Base-by-base conservation (phyloP, 2,888 invertebrate species). In the Drosophila emarginata region DNA sequence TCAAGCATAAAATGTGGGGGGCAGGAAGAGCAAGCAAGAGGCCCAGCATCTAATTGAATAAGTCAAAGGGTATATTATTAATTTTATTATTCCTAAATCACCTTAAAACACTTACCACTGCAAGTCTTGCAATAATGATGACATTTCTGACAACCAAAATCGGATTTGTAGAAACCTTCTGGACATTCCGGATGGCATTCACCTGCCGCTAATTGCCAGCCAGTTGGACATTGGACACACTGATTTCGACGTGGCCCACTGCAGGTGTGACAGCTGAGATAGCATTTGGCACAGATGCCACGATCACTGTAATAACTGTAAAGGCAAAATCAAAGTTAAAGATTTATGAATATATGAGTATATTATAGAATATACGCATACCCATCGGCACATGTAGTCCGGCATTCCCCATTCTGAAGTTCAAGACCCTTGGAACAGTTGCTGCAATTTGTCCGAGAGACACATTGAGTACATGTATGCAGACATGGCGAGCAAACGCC, bases 121-220 rank as follows among this genome's bases (percentile, higher is more conserved):
- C 97, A 97, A 80, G 96, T 96, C 76, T 95, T 95, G 91, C 97
- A 97, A 89, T 96, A 96, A 91, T 96, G 96, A 92, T 97, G 97
- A 92, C 97, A 97, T 91, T 96, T 96, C 76, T 96, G 95, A 89
- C 97, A 97, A 7, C 96, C 96, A 82, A 94, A 96, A 74, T 94
- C 94, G 4, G 95, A 95, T 91, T 96, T 95, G 92, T 96, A 97
- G 92, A 96, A 97, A 45, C 96, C 96, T 91, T 96, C 95, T 0
- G 97, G 96, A 91, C 97, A 97, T 86, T 96, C 95, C 0, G 96
- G 95, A 82, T 96, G 95, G 85, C 97, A 97, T 90, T 96, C 96
- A 1, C 97, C 96, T 2, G 96, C 96, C 0, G 96, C 95, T 69
- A 97, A 92, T 90, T 95, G 94, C 96, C 96, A 96, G 3, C 95